A percentile compares a stretch with the other conserved stretches of the same genome.
These are phyloP conservation scores for Microcebus lehilahytsara DNA, from an alignment of 2,113 vertebrate genomes.

Conservation along the genomic window DNA sequence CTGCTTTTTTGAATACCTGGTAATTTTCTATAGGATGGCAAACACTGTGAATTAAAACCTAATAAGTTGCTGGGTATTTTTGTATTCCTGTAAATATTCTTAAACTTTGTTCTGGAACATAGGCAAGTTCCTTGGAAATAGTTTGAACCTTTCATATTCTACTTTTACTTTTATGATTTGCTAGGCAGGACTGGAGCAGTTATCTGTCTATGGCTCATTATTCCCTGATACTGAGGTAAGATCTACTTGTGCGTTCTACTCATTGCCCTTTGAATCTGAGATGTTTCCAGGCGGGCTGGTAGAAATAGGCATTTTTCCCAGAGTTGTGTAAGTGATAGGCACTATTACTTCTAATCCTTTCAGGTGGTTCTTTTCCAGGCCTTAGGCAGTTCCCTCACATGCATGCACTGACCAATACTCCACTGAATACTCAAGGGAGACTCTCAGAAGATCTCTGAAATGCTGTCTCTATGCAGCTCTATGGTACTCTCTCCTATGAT, in stretches of 20 bases:
- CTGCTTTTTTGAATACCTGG: neutral
- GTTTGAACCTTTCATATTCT: neutral
- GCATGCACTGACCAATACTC: neutral
- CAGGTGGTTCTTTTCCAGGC: neutral
- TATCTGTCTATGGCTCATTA: neutral
- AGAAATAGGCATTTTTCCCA: neutral
- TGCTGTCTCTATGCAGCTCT: neutral
- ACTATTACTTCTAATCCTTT: neutral
- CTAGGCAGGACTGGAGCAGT: neutral
- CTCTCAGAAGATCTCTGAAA: neutral
- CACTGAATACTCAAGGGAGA: neutral
- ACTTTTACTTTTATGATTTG: conserved; percentile 15
- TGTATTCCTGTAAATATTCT: neutral
- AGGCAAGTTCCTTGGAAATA: neutral
- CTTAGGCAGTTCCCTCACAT: neutral
- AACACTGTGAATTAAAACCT: neutral
- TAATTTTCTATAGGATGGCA: neutral
- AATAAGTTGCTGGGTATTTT: neutral
- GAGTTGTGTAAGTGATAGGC: neutral
- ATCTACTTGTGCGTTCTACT: neutral
- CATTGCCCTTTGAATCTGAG: neutral
- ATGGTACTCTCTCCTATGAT: neutral
- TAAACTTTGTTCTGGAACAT: neutral
- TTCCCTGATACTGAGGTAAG: neutral
- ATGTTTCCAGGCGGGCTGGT: neutral